Evolutionary conservation across 35 echinoderm and acorn worm genomes (phyloP), one percentile per base, ranked within the genome.

Genomic region (Lytechinus pictus): DNA sequence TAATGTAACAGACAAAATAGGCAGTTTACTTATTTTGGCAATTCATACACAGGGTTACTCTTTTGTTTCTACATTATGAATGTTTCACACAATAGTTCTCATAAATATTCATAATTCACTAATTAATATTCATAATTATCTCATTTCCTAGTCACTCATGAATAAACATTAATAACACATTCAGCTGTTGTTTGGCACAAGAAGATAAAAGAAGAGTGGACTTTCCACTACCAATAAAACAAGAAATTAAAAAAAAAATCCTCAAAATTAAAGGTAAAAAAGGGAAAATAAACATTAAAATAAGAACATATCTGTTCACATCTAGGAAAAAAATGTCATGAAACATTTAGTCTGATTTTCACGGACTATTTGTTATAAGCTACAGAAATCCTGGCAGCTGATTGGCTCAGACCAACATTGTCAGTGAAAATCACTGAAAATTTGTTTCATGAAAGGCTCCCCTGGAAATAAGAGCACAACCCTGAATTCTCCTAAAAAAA

Each of bases 401-500:
- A 2, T 44, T 44, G 33, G 33, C 33, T 44, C 33, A 44, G 33
- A 44, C 33, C 33, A 44, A 44, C 33, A 44, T 44, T 44, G 33
- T 44, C 33, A 44, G 33, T 44, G 33, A 44, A 44, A 44, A 44
- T 44, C 33, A 44, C 33, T 44, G 2, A 44, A 44, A 44, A 44
- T 44, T 7, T 79, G 5, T 4, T 16, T 24, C 19, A n/a, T 79
- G 66, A 79, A 44, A 44, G 0, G 33, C 33, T 44, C 33, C 33
- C 33, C 33, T 44, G 21, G 19, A 14, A 19, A 79, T 24, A n/a
- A 24, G 56, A 58, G 56, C 9, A 79, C 19, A 79, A 79, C 66
- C 66, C 66, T 79, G 66, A 79, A 79, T 79, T n/a, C 66, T 79
- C 66, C 66, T 79, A 79, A 79, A 71, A 57, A n/a, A 79, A 24